Evolutionary conservation across 1,140 invertebrate genomes (phyloP).

Genomic region (Macrobrachium rosenbergii): DNA sequence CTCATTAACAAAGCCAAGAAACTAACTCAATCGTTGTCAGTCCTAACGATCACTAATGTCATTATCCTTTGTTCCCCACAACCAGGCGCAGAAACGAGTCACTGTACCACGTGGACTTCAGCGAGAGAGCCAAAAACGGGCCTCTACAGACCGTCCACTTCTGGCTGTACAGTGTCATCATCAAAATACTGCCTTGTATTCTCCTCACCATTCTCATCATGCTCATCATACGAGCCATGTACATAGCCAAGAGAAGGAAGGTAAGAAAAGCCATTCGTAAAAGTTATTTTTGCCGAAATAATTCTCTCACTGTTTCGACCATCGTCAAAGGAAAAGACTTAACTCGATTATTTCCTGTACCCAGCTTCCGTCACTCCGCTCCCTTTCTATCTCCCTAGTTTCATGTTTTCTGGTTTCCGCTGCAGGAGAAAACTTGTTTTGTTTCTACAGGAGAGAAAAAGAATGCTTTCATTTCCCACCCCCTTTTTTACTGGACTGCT

Average conservation of each 20-base stretch:
- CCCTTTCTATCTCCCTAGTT: too few relatives aligned
- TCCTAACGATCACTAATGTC: too few relatives aligned
- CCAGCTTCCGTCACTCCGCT: too few relatives aligned
- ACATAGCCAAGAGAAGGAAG: conserved; percentile 58
- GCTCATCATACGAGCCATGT: conserved; percentile 78
- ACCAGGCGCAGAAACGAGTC: conserved; percentile 30
- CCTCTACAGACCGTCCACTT: conserved; percentile 83
- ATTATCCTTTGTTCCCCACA: not conserved
- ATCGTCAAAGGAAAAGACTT: too few relatives aligned
- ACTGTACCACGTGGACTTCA: conserved; percentile 78
- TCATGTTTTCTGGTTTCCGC: too few relatives aligned
- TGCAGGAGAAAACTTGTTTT: too few relatives aligned
- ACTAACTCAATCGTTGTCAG: too few relatives aligned
- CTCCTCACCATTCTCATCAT: conserved; percentile 87
- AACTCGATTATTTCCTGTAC: too few relatives aligned
- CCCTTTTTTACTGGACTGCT: too few relatives aligned
- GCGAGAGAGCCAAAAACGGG: conserved; percentile 74
- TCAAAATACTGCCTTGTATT: conserved; percentile 87
- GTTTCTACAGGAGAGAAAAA: too few relatives aligned
- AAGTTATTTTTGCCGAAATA: not conserved
- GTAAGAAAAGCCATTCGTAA: not conserved
- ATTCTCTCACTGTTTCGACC: too few relatives aligned
- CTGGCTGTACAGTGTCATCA: conserved; percentile 88
- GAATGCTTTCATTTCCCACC: too few relatives aligned
- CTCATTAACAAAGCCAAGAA: not conserved